These are phyloP conservation scores for Drosophila guanche DNA, from an alignment of 1,140 invertebrate genomes.

Conservation along the genomic window DNA sequence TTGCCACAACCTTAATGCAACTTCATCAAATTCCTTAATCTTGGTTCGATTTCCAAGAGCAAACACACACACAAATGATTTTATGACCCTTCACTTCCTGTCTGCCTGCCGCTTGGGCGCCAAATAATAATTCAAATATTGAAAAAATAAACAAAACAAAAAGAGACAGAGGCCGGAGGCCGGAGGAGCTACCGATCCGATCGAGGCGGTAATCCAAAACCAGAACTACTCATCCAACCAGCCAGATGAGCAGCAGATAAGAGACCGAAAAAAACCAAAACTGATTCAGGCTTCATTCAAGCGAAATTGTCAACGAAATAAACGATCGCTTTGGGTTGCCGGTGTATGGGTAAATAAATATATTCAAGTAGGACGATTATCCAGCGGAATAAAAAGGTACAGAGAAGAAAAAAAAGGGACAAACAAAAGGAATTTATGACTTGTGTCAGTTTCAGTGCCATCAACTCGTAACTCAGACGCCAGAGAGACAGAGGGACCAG, in stretches of 20 bases:
- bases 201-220: constrained; percentile 53
- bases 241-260: constrained; percentile 38
- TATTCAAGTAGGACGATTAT: constrained; percentile 54
- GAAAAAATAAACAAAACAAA: constrained; percentile 67
- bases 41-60: not conserved
- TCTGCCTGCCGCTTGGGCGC: constrained; percentile 40
- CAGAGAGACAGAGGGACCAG: constrained; percentile 1
- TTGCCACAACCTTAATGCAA: constrained; percentile 10
- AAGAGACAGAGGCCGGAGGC: no score
- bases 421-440: constrained; percentile 82
- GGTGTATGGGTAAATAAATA: constrained; percentile 22
- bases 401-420: constrained; percentile 24
- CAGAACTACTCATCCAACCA: constrained; percentile 54
- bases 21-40: constrained; percentile 10
- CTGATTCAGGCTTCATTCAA: constrained; percentile 67
- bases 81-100: constrained; percentile 65
- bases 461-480: constrained; percentile 79
- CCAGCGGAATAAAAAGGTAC: constrained; percentile 20
- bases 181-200: constrained; percentile 57
- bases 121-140: constrained; percentile 64
- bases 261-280: constrained; percentile 18
- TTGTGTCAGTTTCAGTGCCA: constrained; percentile 82
- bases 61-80: constrained; percentile 28
- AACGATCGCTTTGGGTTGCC: constrained; percentile 18
- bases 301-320: constrained; percentile 65